A percentile compares a stretch with the other conserved stretches of the same genome.
These are phyloP conservation scores for Drosophila dives DNA, from an alignment of 2,888 invertebrate species.

Conservation along the genomic window DNA sequence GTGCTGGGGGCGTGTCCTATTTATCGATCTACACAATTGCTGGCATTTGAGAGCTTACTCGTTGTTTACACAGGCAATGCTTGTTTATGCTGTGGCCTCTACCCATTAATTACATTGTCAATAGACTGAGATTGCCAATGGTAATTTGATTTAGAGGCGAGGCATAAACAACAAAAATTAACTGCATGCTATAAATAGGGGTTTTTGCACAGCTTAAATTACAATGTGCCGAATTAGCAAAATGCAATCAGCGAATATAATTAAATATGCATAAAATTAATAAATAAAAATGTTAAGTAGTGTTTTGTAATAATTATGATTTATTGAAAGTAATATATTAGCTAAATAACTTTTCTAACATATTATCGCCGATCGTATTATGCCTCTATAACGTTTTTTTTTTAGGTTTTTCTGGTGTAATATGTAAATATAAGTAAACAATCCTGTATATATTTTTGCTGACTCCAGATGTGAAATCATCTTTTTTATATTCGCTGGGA, in stretches of 20 bases:
- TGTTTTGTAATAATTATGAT: neutral
- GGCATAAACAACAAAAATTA: slow-evolving; percentile 34
- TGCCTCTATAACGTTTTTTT: neutral
- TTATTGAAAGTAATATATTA: neutral
- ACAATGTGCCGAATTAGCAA: neutral
- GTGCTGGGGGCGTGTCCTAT: slow-evolving; percentile 45
- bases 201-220: slow-evolving; percentile 3
- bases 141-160: slow-evolving; percentile 30
- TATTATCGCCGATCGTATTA: neutral
- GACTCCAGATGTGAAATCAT: neutral
- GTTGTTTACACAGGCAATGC: slow-evolving; percentile 38
- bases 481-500: too few species aligned
- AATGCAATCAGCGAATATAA: neutral
- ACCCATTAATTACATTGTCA: slow-evolving; percentile 72
- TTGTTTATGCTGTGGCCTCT: slow-evolving; percentile 38
- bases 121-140: slow-evolving; percentile 46
- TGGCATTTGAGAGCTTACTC: slow-evolving; percentile 10
- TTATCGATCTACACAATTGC: slow-evolving; percentile 22
- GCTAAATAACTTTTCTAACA: neutral
- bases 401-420: too few species aligned
- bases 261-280: neutral
- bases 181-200: slow-evolving; percentile 20
- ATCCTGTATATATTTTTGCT: neutral
- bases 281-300: neutral
- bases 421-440: too few species aligned